Conservation (phyloP, 1,140 invertebrate species). For the Cydia pomonella region DNA sequence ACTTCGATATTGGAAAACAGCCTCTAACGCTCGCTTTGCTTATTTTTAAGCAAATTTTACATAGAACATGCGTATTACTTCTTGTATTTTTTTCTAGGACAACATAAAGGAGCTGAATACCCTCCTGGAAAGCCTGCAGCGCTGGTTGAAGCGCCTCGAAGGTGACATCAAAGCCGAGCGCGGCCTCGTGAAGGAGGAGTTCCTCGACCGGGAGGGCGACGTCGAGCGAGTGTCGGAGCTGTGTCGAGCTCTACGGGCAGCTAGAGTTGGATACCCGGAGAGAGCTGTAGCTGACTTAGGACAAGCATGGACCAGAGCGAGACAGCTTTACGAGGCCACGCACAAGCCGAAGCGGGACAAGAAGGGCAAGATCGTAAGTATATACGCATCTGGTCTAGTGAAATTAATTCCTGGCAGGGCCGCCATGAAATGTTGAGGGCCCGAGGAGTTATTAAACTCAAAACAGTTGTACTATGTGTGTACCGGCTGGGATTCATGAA, state of each 20-base stretch:
- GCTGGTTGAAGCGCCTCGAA: constrained; percentile 45
- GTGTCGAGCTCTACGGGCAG: constrained; percentile 73
- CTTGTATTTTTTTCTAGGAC: constrained; percentile 52
- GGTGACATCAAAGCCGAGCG: constrained; percentile 34
- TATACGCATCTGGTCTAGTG: no score
- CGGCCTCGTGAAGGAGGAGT: constrained; percentile 35
- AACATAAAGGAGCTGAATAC: constrained; percentile 77
- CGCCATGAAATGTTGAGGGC: no score
- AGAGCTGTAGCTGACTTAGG: constrained; percentile 51
- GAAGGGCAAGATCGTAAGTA: constrained; percentile 56
- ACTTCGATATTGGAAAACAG: no score
- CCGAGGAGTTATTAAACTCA: no score
- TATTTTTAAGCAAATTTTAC: no score
- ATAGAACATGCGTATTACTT: background rate
- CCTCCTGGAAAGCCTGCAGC: constrained; percentile 57
- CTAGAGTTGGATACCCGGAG: constrained; percentile 60
- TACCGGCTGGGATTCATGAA: no score
- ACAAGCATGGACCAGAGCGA: constrained; percentile 44
- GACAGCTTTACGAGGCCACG: constrained; percentile 49
- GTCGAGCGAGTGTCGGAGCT: constrained; percentile 78
- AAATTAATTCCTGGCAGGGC: no score
- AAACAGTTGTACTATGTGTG: no score
- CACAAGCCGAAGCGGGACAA: constrained; percentile 49
- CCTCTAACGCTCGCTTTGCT: no score
- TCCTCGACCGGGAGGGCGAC: constrained; percentile 53